Evolutionary conservation across 1,140 invertebrate genomes (phyloP).

Genomic region (Drosophila eugracilis): DNA sequence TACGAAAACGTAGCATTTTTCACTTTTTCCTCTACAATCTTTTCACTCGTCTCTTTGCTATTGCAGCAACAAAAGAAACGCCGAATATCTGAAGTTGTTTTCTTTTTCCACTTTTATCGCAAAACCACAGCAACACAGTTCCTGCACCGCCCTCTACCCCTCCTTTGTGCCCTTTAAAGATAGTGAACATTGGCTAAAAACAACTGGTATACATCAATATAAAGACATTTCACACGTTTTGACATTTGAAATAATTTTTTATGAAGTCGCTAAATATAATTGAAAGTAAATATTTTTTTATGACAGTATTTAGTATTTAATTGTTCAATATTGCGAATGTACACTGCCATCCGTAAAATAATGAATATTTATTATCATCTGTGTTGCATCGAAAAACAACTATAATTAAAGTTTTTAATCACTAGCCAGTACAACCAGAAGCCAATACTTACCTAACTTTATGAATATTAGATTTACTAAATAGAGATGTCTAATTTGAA

Average conservation of each 20-base stretch:
- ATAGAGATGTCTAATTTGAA: not conserved
- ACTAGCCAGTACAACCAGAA: not conserved
- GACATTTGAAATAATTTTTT: too few relatives aligned
- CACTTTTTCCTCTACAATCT: not conserved
- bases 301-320: too few relatives aligned
- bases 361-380: too few relatives aligned
- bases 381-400: too few relatives aligned
- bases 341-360: too few relatives aligned
- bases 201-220: too few relatives aligned
- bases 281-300: too few relatives aligned
- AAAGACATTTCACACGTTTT: too few relatives aligned
- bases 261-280: too few relatives aligned
- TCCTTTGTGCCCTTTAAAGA: not conserved
- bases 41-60: slow-evolving; percentile 17
- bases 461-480: too few relatives aligned
- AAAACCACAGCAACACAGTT: slow-evolving; percentile 25
- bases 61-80: slow-evolving; percentile 2
- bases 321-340: too few relatives aligned
- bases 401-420: too few relatives aligned
- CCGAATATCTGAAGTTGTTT: slow-evolving; percentile 34
- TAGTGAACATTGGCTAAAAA: slow-evolving; percentile 13
- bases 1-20: slow-evolving; percentile 39
- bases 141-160: not conserved
- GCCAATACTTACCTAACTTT: not conserved
- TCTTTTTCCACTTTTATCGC: slow-evolving; percentile 61